Percentiles rank a stretch among this genome's conserved stretches.
Evolutionary conservation across 2,888 invertebrate genomes (phyloP).

Genomic region (Cerastoderma edule): DNA sequence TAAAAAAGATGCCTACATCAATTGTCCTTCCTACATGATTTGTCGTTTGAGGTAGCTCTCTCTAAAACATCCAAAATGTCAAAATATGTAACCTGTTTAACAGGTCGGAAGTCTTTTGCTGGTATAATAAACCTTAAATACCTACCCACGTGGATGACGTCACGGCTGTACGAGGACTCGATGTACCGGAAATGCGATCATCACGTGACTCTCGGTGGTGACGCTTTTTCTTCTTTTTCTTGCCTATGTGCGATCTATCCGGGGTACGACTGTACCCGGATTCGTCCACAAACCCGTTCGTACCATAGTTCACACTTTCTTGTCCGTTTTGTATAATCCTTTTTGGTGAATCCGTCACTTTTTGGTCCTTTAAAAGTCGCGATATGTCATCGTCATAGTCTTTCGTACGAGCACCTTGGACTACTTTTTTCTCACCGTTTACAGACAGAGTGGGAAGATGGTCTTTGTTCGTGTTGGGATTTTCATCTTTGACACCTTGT

Average conservation of each 20-base stretch:
- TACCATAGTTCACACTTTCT: not conserved
- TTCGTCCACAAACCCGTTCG: constrained; percentile 17
- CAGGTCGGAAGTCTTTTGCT: too few relatives aligned
- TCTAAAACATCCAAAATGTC: too few relatives aligned
- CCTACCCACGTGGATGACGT: constrained; percentile 36
- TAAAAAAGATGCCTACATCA: too few relatives aligned
- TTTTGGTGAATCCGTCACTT: not conserved
- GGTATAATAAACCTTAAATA: not conserved
- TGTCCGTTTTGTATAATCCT: not conserved
- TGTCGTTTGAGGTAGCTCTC: too few relatives aligned
- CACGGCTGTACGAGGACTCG: constrained; percentile 24
- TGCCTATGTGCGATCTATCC: not conserved
- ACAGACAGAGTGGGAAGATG: not conserved
- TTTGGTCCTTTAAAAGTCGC: constrained; percentile 16
- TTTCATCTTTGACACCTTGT: not conserved
- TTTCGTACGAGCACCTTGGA: constrained; percentile 9
- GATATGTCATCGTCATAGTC: constrained; percentile 7
- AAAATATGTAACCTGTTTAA: too few relatives aligned
- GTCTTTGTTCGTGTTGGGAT: not conserved
- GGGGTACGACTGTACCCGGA: constrained; percentile 7
- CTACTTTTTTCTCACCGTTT: constrained; percentile 5
- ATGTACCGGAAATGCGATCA: constrained; percentile 1
- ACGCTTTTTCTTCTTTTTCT: constrained; percentile 26
- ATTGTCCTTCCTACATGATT: too few relatives aligned
- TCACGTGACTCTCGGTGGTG: constrained; percentile 6